Evolutionary conservation across 1,140 invertebrate genomes (phyloP), one percentile per base, ranked within the genome.

Genomic region (Microvelia longipes): DNA sequence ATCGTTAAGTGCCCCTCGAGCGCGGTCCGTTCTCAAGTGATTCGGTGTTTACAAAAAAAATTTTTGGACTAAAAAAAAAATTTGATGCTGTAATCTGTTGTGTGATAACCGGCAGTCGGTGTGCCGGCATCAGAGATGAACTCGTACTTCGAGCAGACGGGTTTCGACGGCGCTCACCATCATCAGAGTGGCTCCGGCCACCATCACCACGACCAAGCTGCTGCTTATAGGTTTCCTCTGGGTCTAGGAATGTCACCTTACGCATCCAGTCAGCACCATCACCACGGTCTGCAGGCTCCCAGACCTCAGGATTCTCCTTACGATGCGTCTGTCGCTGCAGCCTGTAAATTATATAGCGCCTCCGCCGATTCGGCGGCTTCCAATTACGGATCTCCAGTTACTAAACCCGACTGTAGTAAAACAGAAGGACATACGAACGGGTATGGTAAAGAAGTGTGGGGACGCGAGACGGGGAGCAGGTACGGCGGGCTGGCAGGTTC

Each of bases 141-240:
- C 87, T 93, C 92, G 77, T 95, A 94, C 81, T 96, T 94, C 80
- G 92, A 94, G 82, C 92, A 94, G 83, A 88, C 89, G 80, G 91
- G 92, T 80, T 94, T 94, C 84, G 94, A 94, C 82, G 91, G 91
- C 71, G 86, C 89, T 75, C 92, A 92, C 80, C 89, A 90, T 75
- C 90, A 91, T 78, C 87, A 89, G 77, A 83, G 86, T 72, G 82
- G 84, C 66, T 84, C 85, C 63, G 84, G 86, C 11, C 86, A 86
- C 73, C 88, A 90, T 75, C 84, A 86, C 73, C 83, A 86, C 70
- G 82, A 87, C 80, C 83, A 86, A 73, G 85, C 84, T 61, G 86
- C 83, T 61, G 86, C 87, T 63, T 91, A 94, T 81, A 84, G 92
- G 75, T 86, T 86, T 29, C 91, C 92, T 5, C 81, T 94, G 68